phyloP scores from a whole-genome alignment of 2,888 invertebrate genomes.

The Ethmia dodecea region DNA sequence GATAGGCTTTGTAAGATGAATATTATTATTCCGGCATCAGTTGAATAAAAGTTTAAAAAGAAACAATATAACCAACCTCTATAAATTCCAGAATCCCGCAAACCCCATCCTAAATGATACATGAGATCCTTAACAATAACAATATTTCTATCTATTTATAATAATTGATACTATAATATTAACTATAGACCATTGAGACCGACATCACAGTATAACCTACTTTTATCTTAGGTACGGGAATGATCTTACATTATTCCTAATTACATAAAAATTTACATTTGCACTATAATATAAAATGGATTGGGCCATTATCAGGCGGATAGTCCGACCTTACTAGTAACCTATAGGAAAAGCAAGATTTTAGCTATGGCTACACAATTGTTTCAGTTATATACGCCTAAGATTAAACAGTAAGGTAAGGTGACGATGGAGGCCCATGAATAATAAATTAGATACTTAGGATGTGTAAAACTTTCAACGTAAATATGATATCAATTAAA shows the following conservation, averaged over 20 bases:
- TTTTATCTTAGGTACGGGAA: slow-evolving; percentile 76
- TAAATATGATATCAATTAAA: too few relatives aligned
- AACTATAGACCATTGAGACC: slow-evolving; percentile 73
- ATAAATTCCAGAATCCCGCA: slow-evolving; percentile 65
- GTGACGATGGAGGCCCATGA: slow-evolving; percentile 15
- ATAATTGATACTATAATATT: slow-evolving; percentile 71
- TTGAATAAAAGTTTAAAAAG: slow-evolving; percentile 44
- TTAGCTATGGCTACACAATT: neutral
- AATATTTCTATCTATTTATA: slow-evolving; percentile 62
- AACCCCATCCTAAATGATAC: slow-evolving; percentile 62
- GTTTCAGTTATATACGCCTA: neutral
- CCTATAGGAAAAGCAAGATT: slow-evolving; percentile 3
- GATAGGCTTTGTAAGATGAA: neutral
- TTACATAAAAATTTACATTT: slow-evolving; percentile 58
- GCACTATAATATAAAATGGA: slow-evolving; percentile 52
- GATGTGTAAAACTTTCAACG: too few relatives aligned
- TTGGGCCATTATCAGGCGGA: slow-evolving; percentile 55
- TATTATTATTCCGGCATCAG: neutral
- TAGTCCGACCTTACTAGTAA: slow-evolving; percentile 31
- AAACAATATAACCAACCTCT: slow-evolving; percentile 57
- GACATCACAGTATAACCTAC: slow-evolving; percentile 74
- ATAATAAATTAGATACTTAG: slow-evolving; percentile 10
- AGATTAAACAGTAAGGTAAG: slow-evolving; percentile 14
- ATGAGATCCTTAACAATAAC: slow-evolving; percentile 77
- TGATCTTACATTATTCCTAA: slow-evolving; percentile 62